Conservation (phyloP, 2,797 vertebrate species). For the Spondyliosoma cantharus region DNA sequence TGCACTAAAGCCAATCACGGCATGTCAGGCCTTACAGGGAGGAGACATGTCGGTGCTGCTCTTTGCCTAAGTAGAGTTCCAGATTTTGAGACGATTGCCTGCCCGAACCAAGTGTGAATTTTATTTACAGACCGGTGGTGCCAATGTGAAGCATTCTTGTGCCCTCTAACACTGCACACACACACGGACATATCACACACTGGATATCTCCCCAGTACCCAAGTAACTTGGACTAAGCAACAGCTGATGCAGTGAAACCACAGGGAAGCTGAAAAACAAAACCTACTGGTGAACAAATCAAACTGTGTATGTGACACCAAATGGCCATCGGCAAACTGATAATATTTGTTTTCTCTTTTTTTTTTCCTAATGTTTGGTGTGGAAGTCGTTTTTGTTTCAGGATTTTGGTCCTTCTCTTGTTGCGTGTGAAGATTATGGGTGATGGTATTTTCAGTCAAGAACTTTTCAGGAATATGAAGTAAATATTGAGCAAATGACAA, state of each 20-base stretch:
- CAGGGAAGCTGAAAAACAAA: slow-evolving; percentile 21
- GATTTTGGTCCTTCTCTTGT: slow-evolving; percentile 33
- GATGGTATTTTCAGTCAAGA: slow-evolving; percentile 47
- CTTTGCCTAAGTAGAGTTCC: slow-evolving; percentile 46
- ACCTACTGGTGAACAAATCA: slow-evolving; percentile 50
- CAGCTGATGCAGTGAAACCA: slow-evolving; percentile 44
- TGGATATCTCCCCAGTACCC: slow-evolving; percentile 25
- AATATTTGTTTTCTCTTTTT: slow-evolving; percentile 7
- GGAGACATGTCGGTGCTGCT: slow-evolving; percentile 56
- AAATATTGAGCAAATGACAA: slow-evolving; percentile 30
- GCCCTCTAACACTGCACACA: slow-evolving; percentile 36
- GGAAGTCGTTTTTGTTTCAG: slow-evolving; percentile 48
- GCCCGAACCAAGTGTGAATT: slow-evolving; percentile 43
- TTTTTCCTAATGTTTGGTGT: slow-evolving; percentile 36
- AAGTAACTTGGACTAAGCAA: slow-evolving; percentile 27
- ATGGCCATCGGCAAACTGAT: slow-evolving; percentile 26
- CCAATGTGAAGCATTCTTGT: slow-evolving; percentile 60
- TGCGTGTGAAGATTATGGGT: slow-evolving; percentile 56
- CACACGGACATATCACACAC: slow-evolving; percentile 35
- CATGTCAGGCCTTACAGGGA: slow-evolving; percentile 55
- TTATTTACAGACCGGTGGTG: slow-evolving; percentile 68
- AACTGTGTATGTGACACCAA: slow-evolving; percentile 46
- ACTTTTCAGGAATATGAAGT: slow-evolving; percentile 56
- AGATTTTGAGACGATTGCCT: slow-evolving; percentile 46
- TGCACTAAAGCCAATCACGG: slow-evolving; percentile 67